Evolutionary conservation across 2,113 vertebrate species (phyloP), one percentile per base, ranked within the genome.

Genomic region (Petroica traversi): DNA sequence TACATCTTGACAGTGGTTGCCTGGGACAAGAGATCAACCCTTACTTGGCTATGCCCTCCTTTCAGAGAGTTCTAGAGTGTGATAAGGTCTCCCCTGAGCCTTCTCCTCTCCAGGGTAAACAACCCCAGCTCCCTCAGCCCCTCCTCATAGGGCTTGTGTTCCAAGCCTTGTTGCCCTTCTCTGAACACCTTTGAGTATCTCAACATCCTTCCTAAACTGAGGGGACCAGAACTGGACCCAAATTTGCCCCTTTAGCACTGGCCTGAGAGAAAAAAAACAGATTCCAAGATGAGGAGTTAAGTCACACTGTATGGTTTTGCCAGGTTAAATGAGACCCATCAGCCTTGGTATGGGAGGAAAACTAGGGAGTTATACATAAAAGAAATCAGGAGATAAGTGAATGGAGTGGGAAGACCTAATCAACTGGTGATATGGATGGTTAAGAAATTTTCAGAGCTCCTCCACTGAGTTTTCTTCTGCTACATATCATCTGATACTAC

Each of bases 61-160:
- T 25, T 19, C 34, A 34, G 19, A 51, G 2, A 34, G 9, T 3
- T 38, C 18, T 40, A 15, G n/a, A 25, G 4, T 29, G 41, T 5
- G 11, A 25, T 17, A 29, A 75, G 6, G 16, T 34, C 29, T 13
- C 19, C 13, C 11, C 13, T 34, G 16, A 75, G 13, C 19, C 7
- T 49, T 31, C 34, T 48, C 5, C 26, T 34, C 20, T 34, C 20
- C 25, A 31, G 11, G 34, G 8, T 41, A 34, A 49, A 34, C 16
- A 48, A 5, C 3, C 4, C 61, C 31, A 66, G 34, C 8, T 66
- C 6, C 20, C 25, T 57, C 61, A 66, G 16, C 19, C 8, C 7
- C 31, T 57, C 41, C 34, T 34, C 0, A 0, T 0, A 12, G 31
- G 43, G 31, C 17, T 19, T 41, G 20, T 31, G 25, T 28, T 63